Evolutionary conservation across 2,797 vertebrate species (phyloP).

Genomic region (Dipus sagitta): DNA sequence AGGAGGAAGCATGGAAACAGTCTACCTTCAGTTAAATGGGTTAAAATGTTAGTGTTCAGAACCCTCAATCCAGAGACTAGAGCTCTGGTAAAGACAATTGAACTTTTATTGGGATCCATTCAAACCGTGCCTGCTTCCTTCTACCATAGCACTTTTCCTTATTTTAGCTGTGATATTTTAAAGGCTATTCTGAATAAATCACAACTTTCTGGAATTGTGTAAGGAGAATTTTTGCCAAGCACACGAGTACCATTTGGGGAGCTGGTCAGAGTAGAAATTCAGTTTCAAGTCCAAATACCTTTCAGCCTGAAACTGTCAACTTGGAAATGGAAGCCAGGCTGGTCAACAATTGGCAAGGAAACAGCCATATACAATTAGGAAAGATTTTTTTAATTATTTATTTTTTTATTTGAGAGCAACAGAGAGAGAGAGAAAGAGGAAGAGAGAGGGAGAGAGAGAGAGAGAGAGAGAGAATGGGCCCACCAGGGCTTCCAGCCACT

Average conservation of each 20-base stretch:
- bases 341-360: slow-evolving; percentile 76
- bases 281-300: slow-evolving; percentile 81
- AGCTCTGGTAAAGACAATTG: neutral
- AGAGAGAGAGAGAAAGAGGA: too few relatives aligned
- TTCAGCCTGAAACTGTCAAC: slow-evolving; percentile 79
- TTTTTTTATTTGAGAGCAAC: too few relatives aligned
- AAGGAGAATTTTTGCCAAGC: slow-evolving; percentile 78
- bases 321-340: slow-evolving; percentile 70
- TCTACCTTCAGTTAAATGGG: neutral
- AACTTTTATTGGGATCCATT: slow-evolving; percentile 36
- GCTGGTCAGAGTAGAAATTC: slow-evolving; percentile 79
- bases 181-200: slow-evolving; percentile 79
- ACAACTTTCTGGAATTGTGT: slow-evolving; percentile 78
- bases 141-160: slow-evolving; percentile 70
- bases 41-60: slow-evolving; percentile 9
- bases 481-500: too few relatives aligned
- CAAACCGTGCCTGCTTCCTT: slow-evolving; percentile 62
- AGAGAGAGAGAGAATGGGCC: too few relatives aligned
- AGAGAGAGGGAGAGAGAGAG: too few relatives aligned
- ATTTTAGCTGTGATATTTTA: slow-evolving; percentile 74
- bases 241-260: slow-evolving; percentile 76
- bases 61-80: neutral
- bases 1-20: slow-evolving; percentile 12
- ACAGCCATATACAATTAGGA: slow-evolving; percentile 72
- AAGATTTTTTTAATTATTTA: too few relatives aligned